A percentile compares a stretch with the other conserved stretches of the same genome.
These are phyloP conservation scores for Pygocentrus nattereri DNA, from an alignment of 2,797 vertebrate genomes.

Conservation along the genomic window DNA sequence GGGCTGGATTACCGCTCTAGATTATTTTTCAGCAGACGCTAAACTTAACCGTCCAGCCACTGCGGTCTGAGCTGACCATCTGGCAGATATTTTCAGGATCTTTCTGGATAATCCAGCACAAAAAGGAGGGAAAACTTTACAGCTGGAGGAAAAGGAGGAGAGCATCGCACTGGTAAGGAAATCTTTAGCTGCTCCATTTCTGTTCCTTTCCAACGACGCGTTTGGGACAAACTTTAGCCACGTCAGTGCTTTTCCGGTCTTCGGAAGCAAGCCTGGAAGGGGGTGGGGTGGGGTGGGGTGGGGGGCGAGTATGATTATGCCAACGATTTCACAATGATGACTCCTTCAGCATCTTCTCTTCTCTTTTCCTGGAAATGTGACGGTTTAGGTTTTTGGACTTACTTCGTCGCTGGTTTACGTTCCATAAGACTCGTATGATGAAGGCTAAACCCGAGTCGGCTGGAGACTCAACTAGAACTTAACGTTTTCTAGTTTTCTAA, in stretches of 20 bases:
- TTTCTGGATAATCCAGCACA: slow-evolving; percentile 49
- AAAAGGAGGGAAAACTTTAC: slow-evolving; percentile 59
- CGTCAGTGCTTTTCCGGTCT: slow-evolving; percentile 38
- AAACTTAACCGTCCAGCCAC: slow-evolving; percentile 79
- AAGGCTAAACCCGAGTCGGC: slow-evolving; percentile 47
- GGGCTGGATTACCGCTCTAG: slow-evolving; percentile 73
- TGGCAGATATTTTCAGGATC: slow-evolving; percentile 62
- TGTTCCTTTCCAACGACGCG: neutral
- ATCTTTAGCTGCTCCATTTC: neutral
- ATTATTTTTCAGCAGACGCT: slow-evolving; percentile 71
- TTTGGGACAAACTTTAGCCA: slow-evolving; percentile 52
- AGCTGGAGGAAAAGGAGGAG: slow-evolving; percentile 12
- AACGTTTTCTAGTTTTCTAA: slow-evolving; percentile 42
- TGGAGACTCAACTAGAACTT: slow-evolving; percentile 53
- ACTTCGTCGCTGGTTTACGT: slow-evolving; percentile 9
- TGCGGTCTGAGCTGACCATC: slow-evolving; percentile 70
- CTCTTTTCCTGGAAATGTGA: slow-evolving; percentile 47
- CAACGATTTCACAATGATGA: slow-evolving; percentile 41
- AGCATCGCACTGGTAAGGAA: slow-evolving; percentile 13
- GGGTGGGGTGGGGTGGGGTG: slow-evolving; percentile 53
- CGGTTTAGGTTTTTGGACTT: slow-evolving; percentile 23
- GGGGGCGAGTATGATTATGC: slow-evolving; percentile 27
- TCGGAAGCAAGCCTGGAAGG: slow-evolving; percentile 40
- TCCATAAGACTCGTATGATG: slow-evolving; percentile 33
- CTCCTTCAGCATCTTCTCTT: slow-evolving; percentile 29